phyloP scores from a whole-genome alignment of 2,797 vertebrate genomes.

The Xenentodon cancila region DNA sequence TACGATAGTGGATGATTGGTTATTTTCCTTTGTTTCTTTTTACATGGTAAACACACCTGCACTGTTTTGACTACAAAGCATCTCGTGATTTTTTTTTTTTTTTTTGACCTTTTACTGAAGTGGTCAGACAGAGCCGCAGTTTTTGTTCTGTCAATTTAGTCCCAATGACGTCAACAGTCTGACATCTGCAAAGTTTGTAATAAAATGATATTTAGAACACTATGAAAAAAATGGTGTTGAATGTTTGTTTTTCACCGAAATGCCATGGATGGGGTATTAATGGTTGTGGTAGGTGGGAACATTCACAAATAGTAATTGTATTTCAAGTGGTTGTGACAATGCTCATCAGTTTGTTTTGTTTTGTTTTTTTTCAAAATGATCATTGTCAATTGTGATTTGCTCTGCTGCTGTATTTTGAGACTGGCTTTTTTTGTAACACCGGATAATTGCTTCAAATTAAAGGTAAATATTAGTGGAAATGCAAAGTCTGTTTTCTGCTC shows the following conservation, averaged over 20 bases:
- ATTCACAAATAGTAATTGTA: conserved; percentile 25
- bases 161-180: too few relatives aligned
- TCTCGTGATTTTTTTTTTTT: not conserved
- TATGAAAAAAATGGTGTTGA: conserved; percentile 5
- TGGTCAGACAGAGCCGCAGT: too few relatives aligned
- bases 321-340: conserved; percentile 41
- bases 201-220: too few relatives aligned
- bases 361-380: conserved; percentile 28
- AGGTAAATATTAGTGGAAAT: conserved; percentile 38
- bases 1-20: not conserved
- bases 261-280: not conserved
- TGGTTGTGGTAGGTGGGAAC: conserved; percentile 10
- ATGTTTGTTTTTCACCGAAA: conserved; percentile 26
- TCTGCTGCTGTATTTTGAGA: conserved; percentile 13
- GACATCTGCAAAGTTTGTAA: too few relatives aligned
- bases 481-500: too few relatives aligned
- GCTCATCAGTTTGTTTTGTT: conserved; percentile 19
- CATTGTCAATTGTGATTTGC: conserved; percentile 47
- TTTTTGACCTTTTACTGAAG: not conserved
- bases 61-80: not conserved
- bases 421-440: conserved; percentile 58
- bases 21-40: not conserved
- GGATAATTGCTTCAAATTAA: conserved; percentile 68
- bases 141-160: not conserved
- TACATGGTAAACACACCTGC: not conserved